Evolutionary conservation across 1,140 invertebrate genomes (phyloP), one percentile per base, ranked within the genome.

Genomic region (Gonioctena quinquepunctata): DNA sequence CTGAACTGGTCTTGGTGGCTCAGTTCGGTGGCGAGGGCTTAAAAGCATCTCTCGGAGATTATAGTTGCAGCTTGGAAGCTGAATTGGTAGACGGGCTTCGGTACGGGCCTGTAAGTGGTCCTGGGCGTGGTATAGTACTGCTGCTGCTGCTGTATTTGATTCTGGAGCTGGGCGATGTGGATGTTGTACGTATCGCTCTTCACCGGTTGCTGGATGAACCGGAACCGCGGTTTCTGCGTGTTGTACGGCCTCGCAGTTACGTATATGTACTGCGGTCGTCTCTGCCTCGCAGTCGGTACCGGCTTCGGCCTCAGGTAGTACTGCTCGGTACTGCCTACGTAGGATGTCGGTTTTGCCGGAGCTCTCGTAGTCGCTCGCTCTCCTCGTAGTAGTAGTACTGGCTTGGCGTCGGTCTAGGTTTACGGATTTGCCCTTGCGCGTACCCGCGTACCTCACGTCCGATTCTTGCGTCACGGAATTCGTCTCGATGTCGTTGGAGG

Each of bases 11-110:
- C 86, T 13, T 86, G 83, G 66, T 85, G 80, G n/a, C n/a, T 52
- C 86, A 86, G 28, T 89, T 61, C 13, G 63, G 61, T 2, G 70
- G 72, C 2, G 75, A 73, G 2, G 75, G 72, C 28, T 66, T 66
- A 19, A 76, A 76, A 75, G 73, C 84, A 84, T 13, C 87, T 82
- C 60, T 86, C 5, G 88, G 87, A 74, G 81, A 77, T 71, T 68
- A 67, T 87, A 87, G 68, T 86, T 84, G 0, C 83, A 84, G 86
- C 83, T 68, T 89, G 84, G 70, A 88, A 89, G 71, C 86, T 88
- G 74, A 86, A 89, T 70, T 89, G 87, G 73, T 88, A 89, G 5
- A 89, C 84, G 1, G 88, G 85, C 76, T 87, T 89, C 2, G 87
- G 68, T n/a, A 71, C 61, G 27, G 68, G 57, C 64, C 63, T 62